Percentiles rank a stretch among this genome's conserved stretches.
These are phyloP conservation scores for Neoascia interrupta DNA, from an alignment of 2,888 invertebrate genomes.

Conservation along the genomic window DNA sequence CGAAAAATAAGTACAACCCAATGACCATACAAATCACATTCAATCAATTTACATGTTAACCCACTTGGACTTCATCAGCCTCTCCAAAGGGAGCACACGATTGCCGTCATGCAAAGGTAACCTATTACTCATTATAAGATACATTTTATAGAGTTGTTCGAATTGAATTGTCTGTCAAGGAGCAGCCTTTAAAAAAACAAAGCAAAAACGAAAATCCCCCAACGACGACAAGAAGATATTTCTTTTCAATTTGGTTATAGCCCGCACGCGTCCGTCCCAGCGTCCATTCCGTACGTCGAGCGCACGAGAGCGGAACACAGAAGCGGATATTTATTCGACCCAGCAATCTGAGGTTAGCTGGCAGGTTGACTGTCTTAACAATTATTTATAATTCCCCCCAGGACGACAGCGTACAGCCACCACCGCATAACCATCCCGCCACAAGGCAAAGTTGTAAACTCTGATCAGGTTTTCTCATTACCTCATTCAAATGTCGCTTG, in stretches of 20 bases:
- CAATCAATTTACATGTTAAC: constrained; percentile 59
- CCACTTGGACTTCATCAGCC: constrained; percentile 38
- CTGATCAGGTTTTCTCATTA: constrained; percentile 70
- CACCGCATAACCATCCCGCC: too few species aligned
- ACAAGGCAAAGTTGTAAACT: constrained; percentile 60
- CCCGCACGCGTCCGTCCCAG: constrained; percentile 45
- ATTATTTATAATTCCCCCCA: constrained; percentile 68
- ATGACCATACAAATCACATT: constrained; percentile 44
- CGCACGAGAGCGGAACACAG: constrained; percentile 36
- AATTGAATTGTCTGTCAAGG: constrained; percentile 58
- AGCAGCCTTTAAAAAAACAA: too few species aligned
- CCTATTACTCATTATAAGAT: constrained; percentile 68
- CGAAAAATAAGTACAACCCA: constrained; percentile 17
- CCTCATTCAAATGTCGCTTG: constrained; percentile 71
- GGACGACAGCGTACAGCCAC: constrained; percentile 57
- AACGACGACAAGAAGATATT: constrained; percentile 16
- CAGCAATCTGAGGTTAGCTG: constrained; percentile 51
- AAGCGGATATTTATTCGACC: constrained; percentile 46
- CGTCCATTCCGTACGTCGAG: constrained; percentile 14
- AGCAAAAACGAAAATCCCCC: background rate
- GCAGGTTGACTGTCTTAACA: constrained; percentile 69
- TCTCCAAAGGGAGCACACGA: constrained; percentile 37
- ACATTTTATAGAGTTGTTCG: constrained; percentile 68
- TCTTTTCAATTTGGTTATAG: constrained; percentile 65
- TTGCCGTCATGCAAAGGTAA: constrained; percentile 52